phyloP scores from a whole-genome alignment of 53 echinoderm and acorn worm species.

The Hippasteria phrygiana region DNA sequence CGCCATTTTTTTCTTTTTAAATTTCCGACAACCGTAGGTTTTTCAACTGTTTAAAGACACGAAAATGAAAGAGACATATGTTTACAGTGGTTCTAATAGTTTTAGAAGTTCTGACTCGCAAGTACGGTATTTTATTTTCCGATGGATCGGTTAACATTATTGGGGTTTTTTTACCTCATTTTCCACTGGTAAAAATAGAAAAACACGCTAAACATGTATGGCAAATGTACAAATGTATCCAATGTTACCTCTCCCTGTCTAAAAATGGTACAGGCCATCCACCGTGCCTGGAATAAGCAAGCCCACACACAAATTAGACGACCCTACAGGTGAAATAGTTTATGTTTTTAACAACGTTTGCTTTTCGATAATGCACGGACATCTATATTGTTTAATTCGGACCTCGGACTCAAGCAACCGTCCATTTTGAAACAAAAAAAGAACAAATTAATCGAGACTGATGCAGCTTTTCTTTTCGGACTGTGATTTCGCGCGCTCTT shows the following conservation, averaged over 20 bases:
- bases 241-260: not conserved
- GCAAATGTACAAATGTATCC: not conserved
- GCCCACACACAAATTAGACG: not conserved
- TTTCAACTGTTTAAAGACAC: no score
- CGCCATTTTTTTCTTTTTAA: no score
- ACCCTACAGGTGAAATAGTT: not conserved
- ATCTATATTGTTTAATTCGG: no score
- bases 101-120: no score
- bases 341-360: not conserved
- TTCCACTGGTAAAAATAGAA: no score
- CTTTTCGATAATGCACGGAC: not conserved
- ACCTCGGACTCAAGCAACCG: slow-evolving; percentile 15
- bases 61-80: no score
- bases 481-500: not conserved
- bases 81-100: no score
- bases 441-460: not conserved
- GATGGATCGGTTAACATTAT: no score
- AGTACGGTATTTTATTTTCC: no score
- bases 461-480: not conserved
- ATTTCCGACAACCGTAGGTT: no score
- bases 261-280: not conserved
- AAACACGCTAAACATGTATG: no score
- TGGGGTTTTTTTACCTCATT: no score
- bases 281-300: not conserved
- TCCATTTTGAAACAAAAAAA: not conserved